Base-by-base conservation (phyloP, 2,888 invertebrate genomes). In the Meghimatium bilineatum region DNA sequence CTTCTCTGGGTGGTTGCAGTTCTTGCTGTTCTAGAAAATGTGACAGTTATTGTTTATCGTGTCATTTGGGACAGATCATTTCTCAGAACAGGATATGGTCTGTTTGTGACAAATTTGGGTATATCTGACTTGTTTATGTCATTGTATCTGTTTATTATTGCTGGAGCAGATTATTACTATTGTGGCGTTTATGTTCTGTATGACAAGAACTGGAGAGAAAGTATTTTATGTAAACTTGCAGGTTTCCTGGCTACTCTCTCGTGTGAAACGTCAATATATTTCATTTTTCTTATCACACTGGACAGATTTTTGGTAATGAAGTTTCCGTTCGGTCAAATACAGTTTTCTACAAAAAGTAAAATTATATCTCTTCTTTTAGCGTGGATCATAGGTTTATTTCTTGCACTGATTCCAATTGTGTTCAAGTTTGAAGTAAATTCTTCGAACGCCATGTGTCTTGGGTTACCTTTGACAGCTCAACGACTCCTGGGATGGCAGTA, bases 51-150 rank as follows among this genome's bases (percentile, higher is more conserved):
- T 10, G 32, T 87, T 0, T 88, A 85, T 66, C 81, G 89, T 0
- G 3, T 83, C 0, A 49, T 85, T 5, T 82, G 91, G 79, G 89
- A 92, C 82, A 79, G 88, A 88, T 34, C 85, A 85, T 80, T 71
- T n/a, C 44, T 88, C 14, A 38, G 44, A 26, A 63, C 38, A 52
- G 72, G 32, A n/a, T 75, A 60, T 29, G 83, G 78, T 32, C 66
- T 69, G 29, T 78, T 83, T 49, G 71, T 83, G 20, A 29, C 63
- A 38, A 67, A 83, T n/a, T n/a, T 83, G 12, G 56, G 83, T 52
- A 23, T 87, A 17, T 87, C 89, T 1, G 89, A 89, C 67, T 87
- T 89, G 17, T 44, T 88, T 23, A 89, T 89, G 89, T 89, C 89
- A 0, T 32, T 89, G 0, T 89, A 89, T 76, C 72, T 89, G 82